Evolutionary conservation across 2,888 invertebrate species (phyloP).

Genomic region (Phortica magna): DNA sequence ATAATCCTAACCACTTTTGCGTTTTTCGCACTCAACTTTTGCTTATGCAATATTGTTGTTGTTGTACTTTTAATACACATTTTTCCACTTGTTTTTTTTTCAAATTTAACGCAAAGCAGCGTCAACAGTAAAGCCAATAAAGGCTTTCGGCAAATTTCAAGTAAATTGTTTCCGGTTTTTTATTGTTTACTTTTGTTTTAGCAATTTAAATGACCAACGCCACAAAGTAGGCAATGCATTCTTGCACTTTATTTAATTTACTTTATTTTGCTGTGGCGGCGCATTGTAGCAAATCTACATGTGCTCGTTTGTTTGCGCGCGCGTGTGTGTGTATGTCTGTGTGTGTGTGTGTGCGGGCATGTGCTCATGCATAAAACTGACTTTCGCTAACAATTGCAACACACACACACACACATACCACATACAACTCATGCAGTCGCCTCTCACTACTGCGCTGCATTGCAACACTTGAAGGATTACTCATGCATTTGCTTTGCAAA

Average conservation of each 20-base stretch:
- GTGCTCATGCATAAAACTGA: background rate
- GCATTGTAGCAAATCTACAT: background rate
- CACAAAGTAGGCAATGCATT: background rate
- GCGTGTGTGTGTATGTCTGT: too few relatives aligned
- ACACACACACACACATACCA: slow-evolving; percentile 25
- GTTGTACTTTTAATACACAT: background rate
- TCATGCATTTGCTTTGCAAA: slow-evolving; percentile 31
- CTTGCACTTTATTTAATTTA: background rate
- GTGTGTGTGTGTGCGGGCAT: background rate
- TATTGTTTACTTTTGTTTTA: background rate
- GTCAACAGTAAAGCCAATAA: too few relatives aligned
- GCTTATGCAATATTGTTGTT: background rate
- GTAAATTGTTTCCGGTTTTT: background rate
- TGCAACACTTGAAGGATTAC: slow-evolving; percentile 9
- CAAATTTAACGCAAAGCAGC: too few relatives aligned
- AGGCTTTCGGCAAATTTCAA: too few relatives aligned
- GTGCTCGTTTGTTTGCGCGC: background rate
- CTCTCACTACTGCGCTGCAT: background rate
- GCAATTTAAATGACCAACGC: background rate
- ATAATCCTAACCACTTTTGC: slow-evolving; percentile 14
- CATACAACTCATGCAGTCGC: slow-evolving; percentile 21
- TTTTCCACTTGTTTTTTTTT: background rate
- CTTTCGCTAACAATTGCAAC: slow-evolving; percentile 17
- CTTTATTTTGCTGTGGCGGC: background rate
- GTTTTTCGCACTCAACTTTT: background rate